Evolutionary conservation across 2,113 vertebrate genomes (phyloP).

Genomic region (Hippocampus barbouri): DNA sequence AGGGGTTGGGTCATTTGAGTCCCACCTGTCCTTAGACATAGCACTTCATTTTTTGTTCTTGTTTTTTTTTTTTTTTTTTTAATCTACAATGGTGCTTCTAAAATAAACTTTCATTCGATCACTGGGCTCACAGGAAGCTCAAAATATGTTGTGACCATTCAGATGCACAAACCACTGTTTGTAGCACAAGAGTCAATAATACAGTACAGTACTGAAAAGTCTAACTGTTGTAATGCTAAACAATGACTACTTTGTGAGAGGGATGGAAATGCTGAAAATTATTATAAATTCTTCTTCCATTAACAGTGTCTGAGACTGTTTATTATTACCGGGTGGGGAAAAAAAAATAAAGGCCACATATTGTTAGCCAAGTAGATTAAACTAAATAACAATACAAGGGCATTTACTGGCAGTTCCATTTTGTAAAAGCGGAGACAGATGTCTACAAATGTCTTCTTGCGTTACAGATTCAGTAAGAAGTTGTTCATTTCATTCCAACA

Average conservation of each 20-base stretch:
- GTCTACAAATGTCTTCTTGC: neutral
- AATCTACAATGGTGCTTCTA: neutral
- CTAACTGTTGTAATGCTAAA: neutral
- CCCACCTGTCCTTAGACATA: conserved; percentile 2
- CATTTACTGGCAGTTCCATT: conserved; percentile 1
- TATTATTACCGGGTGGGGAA: conserved; percentile 30
- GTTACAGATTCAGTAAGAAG: neutral
- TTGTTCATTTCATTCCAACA: neutral
- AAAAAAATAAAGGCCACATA: conserved; percentile 24
- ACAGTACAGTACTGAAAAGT: neutral
- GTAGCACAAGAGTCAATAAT: neutral
- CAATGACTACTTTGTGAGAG: neutral
- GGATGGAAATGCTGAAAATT: conserved; percentile 8
- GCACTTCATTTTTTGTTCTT: neutral
- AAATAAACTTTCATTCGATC: neutral
- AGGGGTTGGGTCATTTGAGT: neutral
- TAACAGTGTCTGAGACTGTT: conserved; percentile 30
- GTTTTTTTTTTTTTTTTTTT: neutral
- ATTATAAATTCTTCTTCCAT: conserved; percentile 48
- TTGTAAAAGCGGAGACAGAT: conserved; percentile 7
- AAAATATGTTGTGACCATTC: neutral
- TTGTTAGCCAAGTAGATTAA: conserved; percentile 29
- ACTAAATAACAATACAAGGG: conserved; percentile 1
- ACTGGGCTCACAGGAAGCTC: neutral
- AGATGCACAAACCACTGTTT: neutral